Evolutionary conservation across 2,888 invertebrate species (phyloP).

Genomic region (Branchipolynoe longqiensis): DNA sequence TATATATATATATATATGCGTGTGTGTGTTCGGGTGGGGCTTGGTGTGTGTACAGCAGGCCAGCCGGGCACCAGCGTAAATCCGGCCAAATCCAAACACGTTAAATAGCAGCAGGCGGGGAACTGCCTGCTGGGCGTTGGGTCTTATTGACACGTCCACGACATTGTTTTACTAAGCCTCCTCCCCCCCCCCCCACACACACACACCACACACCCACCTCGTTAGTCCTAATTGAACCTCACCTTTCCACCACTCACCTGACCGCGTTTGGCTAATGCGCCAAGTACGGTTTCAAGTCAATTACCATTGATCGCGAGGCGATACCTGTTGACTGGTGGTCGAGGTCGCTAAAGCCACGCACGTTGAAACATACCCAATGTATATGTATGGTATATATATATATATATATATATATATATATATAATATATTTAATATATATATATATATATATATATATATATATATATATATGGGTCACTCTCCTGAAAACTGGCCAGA

Average conservation of each 20-base stretch:
- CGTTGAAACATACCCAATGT: slow-evolving; percentile 3
- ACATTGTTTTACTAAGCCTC: background rate
- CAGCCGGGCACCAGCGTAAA: background rate
- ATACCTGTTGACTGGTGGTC: slow-evolving; percentile 27
- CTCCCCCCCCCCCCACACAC: too few relatives aligned
- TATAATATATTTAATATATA: background rate
- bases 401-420: background rate
- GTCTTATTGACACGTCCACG: slow-evolving; percentile 13
- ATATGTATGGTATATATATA: background rate
- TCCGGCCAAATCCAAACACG: slow-evolving; percentile 11
- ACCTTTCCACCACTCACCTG: background rate
- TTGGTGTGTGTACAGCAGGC: background rate
- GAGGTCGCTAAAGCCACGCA: background rate
- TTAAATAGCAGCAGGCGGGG: background rate
- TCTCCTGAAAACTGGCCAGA: too few relatives aligned
- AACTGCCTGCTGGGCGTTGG: background rate
- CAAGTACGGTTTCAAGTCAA: slow-evolving; percentile 37
- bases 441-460: too few relatives aligned
- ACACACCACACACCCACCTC: too few relatives aligned
- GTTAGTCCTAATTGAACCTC: background rate
- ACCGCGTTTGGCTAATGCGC: background rate
- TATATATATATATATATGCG: too few relatives aligned
- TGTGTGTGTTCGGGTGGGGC: too few relatives aligned
- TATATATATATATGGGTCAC: too few relatives aligned
- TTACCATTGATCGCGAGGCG: slow-evolving; percentile 24